Evolutionary conservation across 2,113 vertebrate species (phyloP).

Genomic region (Etia nguti): DNA sequence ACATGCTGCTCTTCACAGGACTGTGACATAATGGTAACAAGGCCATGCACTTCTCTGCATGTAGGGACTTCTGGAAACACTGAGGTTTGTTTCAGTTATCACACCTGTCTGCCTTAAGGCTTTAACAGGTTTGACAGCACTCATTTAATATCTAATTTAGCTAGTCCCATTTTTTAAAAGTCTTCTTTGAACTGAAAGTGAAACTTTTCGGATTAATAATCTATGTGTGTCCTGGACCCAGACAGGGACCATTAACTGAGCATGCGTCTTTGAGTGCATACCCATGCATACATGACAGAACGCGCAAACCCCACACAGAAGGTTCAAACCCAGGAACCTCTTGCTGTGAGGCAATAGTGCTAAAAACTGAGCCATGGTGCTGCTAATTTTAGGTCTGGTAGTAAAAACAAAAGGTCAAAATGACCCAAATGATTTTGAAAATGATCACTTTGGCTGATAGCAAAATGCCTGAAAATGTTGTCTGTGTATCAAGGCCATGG

Average conservation of each 20-base stretch:
- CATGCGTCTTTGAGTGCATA: background rate
- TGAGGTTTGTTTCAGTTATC: background rate
- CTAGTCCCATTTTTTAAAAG: background rate
- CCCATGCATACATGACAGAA: background rate
- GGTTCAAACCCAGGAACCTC: background rate
- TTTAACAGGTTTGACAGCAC: background rate
- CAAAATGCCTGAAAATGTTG: background rate
- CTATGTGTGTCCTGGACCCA: background rate
- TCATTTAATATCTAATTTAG: background rate
- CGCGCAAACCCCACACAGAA: background rate
- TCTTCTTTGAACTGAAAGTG: background rate
- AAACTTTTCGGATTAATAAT: background rate
- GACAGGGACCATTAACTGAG: background rate
- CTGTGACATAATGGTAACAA: background rate
- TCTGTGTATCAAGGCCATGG: background rate
- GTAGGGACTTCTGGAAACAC: slow-evolving; percentile 1
- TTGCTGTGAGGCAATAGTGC: background rate
- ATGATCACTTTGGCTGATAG: background rate
- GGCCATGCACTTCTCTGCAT: background rate
- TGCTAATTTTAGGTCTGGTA: background rate
- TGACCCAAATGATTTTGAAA: background rate
- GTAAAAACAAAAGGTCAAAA: background rate
- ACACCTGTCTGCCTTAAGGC: background rate
- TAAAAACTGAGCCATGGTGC: background rate
- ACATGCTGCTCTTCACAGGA: background rate